These are phyloP conservation scores for Tipula helvola DNA, from an alignment of 2,888 invertebrate genomes.

Conservation along the genomic window DNA sequence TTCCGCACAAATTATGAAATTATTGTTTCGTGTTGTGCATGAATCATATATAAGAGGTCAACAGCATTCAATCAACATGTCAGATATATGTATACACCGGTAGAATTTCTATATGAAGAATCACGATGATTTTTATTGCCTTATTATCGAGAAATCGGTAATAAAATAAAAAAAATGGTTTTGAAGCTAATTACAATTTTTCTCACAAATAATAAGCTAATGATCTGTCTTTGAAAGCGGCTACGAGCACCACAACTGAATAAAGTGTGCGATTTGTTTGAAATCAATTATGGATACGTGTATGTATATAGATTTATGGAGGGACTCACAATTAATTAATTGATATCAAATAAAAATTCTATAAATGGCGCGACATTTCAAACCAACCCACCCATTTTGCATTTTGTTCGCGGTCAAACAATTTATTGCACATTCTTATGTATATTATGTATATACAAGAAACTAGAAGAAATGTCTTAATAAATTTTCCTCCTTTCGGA, in stretches of 20 bases:
- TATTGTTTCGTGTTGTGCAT: neutral
- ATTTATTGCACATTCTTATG: neutral
- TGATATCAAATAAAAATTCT: neutral
- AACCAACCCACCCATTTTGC: neutral
- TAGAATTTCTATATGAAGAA: neutral
- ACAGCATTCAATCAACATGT: neutral
- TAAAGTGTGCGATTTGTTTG: neutral
- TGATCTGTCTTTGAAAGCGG: no score
- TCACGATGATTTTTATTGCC: neutral
- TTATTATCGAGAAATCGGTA: neutral
- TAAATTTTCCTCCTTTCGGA: neutral
- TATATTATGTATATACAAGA: neutral
- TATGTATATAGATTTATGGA: neutral
- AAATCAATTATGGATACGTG: no score
- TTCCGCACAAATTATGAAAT: neutral
- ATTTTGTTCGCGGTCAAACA: neutral
- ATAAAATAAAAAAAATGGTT: neutral
- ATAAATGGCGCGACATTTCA: neutral
- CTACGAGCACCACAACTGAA: no score
- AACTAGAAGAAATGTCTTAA: neutral
- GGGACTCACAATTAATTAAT: neutral
- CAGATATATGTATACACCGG: neutral
- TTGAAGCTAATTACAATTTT: neutral
- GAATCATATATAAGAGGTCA: neutral
- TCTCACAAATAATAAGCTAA: neutral